Percentiles rank a stretch among this genome's conserved stretches.
Conservation (phyloP, 2,888 invertebrate species). For the Myopa testacea region DNA sequence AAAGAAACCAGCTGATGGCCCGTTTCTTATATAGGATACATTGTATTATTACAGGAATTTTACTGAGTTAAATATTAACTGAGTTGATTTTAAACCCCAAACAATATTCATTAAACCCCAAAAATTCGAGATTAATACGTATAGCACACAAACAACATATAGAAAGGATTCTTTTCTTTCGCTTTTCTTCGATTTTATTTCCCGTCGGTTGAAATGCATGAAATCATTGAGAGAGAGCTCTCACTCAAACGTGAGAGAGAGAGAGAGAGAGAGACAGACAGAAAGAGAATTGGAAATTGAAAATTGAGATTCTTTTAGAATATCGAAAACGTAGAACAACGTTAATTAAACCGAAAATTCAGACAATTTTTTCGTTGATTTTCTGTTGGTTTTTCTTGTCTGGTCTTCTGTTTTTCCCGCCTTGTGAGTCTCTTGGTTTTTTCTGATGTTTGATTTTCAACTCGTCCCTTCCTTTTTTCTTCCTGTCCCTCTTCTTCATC, state of each 20-base stretch:
- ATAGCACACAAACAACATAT: no score
- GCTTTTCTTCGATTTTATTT: not conserved
- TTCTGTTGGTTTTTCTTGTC: not conserved
- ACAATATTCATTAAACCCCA: no score
- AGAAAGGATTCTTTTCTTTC: no score
- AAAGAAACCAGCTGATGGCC: no score
- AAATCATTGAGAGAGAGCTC: not conserved
- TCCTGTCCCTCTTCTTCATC: not conserved
- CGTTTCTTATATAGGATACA: no score
- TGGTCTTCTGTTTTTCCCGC: not conserved
- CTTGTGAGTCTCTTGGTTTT: slow-evolving; percentile 44
- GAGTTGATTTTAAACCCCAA: no score
- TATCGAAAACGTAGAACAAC: not conserved
- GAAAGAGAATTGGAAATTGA: not conserved
- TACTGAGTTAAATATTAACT: no score
- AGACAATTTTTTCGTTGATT: not conserved
- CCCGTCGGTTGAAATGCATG: not conserved
- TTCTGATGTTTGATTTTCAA: not conserved
- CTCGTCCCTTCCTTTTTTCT: not conserved
- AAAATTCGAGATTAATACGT: no score
- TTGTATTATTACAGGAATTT: no score
- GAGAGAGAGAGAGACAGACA: not conserved
- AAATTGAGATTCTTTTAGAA: not conserved
- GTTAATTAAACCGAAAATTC: not conserved
- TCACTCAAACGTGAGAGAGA: no score